Evolutionary conservation across 2,113 vertebrate species (phyloP).

Genomic region (Chlamydotis undulata): DNA sequence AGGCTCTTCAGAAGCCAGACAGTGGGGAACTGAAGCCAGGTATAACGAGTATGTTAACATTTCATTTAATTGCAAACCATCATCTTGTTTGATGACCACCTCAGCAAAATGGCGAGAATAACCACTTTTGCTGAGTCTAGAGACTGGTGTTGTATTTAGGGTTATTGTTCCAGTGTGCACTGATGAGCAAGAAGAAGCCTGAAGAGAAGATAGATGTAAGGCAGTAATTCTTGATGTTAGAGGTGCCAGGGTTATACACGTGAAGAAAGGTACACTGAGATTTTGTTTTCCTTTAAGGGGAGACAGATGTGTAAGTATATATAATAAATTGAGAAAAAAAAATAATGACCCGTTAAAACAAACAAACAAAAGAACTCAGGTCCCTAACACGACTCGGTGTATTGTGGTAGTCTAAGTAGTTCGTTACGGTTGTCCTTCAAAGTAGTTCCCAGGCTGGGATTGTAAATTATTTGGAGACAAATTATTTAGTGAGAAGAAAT

Average conservation of each 20-base stretch:
- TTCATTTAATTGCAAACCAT: background rate
- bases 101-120: background rate
- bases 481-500: background rate
- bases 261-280: background rate
- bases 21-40: background rate
- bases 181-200: background rate
- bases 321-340: background rate
- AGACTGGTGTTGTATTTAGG: background rate
- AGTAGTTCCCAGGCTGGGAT: background rate
- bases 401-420: background rate
- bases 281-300: background rate
- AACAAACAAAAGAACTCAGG: background rate
- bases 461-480: background rate
- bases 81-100: background rate
- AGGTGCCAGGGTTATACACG: background rate
- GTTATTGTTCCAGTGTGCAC: background rate
- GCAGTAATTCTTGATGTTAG: background rate
- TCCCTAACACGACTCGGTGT: background rate
- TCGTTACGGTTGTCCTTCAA: background rate
- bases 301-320: background rate
- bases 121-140: background rate
- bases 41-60: background rate
- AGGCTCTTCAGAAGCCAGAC: background rate
- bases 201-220: background rate
- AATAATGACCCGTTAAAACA: background rate